Base-by-base conservation (phyloP, 2,113 vertebrate species). In the Oreocharis arfaki region DNA sequence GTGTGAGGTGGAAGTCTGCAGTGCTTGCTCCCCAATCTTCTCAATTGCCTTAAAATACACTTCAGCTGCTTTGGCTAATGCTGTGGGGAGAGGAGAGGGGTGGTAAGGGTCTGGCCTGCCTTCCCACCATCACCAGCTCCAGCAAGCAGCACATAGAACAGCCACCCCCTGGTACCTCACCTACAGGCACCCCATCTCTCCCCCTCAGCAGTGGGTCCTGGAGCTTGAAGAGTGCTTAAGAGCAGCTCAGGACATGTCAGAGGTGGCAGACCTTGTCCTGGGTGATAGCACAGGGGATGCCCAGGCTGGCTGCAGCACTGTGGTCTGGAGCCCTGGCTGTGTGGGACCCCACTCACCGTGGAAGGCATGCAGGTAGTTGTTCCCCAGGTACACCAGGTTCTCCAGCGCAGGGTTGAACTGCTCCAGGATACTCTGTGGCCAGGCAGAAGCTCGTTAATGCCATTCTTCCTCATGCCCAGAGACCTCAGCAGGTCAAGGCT, bases 351-450 rank as follows among this genome's bases (percentile, higher is more conserved):
- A 93, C 98, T 99, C 97, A 99, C 99, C 98, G 0, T 98, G 98
- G 85, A 99, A 99, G 77, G 99, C 99, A 53, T 98, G 98, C n/a
- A 98, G 80, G 85, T 99, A 99, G 94, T 98, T 99, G 96, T 98
- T 98, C 6, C 99, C 99, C 63, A 99, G 97, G 77, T 98, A 98
- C 35, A 99, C 98, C 96, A 99, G 98, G 83, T 98, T 99, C 97
- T 99, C 98, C 73, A 99, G 97, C 17, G 98, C 98, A 0, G 99
- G 99, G 93, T 99, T 99, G 96, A 99, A 99, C 91, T 99, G 98
- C 41, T 99, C 98, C 98, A 98, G 96, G 92, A 99, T 98, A 83
- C 91, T 99, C 99, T 99, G 97, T 63, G 68, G 67, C 76, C 37
- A 92, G 68, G 71, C 13, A 77, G 53, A 84, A 85, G 41, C 76